Base-by-base conservation (phyloP, 2,113 vertebrate species). In the Stercorarius parasiticus region DNA sequence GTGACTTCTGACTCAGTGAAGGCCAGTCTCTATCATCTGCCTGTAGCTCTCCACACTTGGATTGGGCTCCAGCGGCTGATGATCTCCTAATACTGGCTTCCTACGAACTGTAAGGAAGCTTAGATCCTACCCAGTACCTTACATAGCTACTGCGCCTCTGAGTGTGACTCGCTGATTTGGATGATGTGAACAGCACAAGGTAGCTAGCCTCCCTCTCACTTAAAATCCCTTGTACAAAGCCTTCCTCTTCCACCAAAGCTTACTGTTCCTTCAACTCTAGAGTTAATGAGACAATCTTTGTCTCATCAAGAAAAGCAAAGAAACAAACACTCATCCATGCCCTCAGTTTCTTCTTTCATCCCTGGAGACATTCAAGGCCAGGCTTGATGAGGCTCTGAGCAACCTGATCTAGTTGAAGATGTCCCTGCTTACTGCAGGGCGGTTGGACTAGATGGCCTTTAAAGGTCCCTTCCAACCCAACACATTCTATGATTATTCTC, bases 21-120 rank as follows among this genome's bases (percentile, higher is more conserved):
- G 52, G 26, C n/a, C 43, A 12, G 13, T 4, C 30, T 74, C 40
- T 26, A 17, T 38, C 1, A 0, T 27, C 42, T 25, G 16, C 45
- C 27, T 4, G 2, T 34, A 77, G 40, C 21, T 70, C 30, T 72
- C n/a, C 11, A 0, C 0, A 3, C 29, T 27, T 32, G 77, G 22
- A 8, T 1, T 25, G 45, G 30, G 26, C 40, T 61, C 34, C 50
- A 61, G 22, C 13, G 53, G 3, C n/a, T 69, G 49, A 42, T 26
- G n/a, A 19, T 25, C 13, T 22, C n/a, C 77, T 34, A 61, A 25
- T 0, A 3, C 55, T 47, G 53, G 19, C 25, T 81, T 9, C 40
- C 9, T 32, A 13, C 2, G 2, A 4, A 12, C 20, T 13, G 1
- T 30, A 34, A 76, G 62, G n/a, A 25, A 72, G 36, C 47, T 76